A percentile compares a stretch with the other conserved stretches of the same genome.
phyloP scores from a whole-genome alignment of 2,113 vertebrate species.

The Hippoglossus stenolepis region DNA sequence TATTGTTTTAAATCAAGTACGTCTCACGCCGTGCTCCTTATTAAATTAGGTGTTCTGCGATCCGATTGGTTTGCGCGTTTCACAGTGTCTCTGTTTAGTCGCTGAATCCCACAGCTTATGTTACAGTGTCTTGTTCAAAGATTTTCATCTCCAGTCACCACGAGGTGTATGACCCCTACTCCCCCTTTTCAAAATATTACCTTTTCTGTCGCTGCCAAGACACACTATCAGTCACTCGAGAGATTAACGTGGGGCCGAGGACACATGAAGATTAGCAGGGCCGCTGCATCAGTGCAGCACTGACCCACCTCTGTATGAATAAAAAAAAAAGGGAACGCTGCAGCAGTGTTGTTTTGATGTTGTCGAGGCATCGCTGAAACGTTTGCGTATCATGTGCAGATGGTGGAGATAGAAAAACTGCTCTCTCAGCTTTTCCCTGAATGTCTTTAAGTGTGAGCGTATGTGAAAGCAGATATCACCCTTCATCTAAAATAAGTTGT shows the following conservation, averaged over 20 bases:
- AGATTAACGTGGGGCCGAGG: not conserved
- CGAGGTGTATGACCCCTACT: conserved; percentile 53
- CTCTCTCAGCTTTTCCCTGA: conserved; percentile 15
- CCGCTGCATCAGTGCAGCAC: not conserved
- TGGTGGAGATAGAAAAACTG: not conserved
- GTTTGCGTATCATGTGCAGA: not conserved
- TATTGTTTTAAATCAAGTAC: conserved; percentile 77
- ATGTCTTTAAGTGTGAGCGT: conserved; percentile 14
- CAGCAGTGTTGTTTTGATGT: conserved; percentile 50
- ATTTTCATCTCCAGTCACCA: conserved; percentile 56
- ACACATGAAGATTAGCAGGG: conserved; percentile 19
- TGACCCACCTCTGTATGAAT: conserved; percentile 22
- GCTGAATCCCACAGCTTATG: conserved; percentile 48
- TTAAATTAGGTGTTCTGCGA: conserved; percentile 70
- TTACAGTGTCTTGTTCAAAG: conserved; percentile 64
- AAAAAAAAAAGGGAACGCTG: not conserved
- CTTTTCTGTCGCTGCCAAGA: conserved; percentile 75
- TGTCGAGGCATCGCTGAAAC: conserved; percentile 19
- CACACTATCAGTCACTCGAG: conserved; percentile 65
- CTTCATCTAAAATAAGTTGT: conserved; percentile 31
- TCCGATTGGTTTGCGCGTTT: conserved; percentile 76
- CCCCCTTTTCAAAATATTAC: conserved; percentile 73
- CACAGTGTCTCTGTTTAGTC: conserved; percentile 68
- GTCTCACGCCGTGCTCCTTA: conserved; percentile 72
- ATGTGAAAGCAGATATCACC: conserved; percentile 26